Conservation (phyloP, 2,888 invertebrate species). For the Caenorhabditis japonica region DNA sequence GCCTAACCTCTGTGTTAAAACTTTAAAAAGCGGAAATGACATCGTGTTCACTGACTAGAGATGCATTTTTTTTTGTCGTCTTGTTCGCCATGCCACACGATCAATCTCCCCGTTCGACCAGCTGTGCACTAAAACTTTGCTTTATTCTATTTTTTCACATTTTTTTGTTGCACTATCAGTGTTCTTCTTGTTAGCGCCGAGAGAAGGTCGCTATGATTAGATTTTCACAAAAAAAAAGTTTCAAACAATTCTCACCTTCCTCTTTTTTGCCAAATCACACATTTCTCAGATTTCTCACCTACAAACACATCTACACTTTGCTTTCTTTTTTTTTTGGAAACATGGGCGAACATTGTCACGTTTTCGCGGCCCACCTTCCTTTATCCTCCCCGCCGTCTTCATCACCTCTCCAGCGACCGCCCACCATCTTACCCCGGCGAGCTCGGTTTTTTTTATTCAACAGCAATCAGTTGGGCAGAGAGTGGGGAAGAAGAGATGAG, state of each 20-base stretch:
- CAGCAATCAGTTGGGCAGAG: slow-evolving; percentile 37
- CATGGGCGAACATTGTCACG: neutral
- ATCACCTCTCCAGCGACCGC: slow-evolving; percentile 26
- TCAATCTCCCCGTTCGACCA: slow-evolving; percentile 40
- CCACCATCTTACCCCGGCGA: slow-evolving; percentile 32
- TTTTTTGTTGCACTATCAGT: slow-evolving; percentile 1
- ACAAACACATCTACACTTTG: too few relatives aligned
- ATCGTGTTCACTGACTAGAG: slow-evolving; percentile 29
- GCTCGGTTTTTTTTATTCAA: slow-evolving; percentile 38
- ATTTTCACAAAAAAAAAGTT: too few relatives aligned
- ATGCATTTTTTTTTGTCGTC: slow-evolving; percentile 24
- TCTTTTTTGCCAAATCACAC: too few relatives aligned
- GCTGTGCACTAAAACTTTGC: slow-evolving; percentile 41
- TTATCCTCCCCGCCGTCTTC: slow-evolving; percentile 17
- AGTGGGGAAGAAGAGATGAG: slow-evolving; percentile 31
- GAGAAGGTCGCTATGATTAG: too few relatives aligned
- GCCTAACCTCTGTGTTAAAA: too few relatives aligned
- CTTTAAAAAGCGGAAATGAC: too few relatives aligned
- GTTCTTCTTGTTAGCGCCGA: too few relatives aligned
- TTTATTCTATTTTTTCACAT: slow-evolving; percentile 14
- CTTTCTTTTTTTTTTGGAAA: too few relatives aligned
- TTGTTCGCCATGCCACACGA: slow-evolving; percentile 30
- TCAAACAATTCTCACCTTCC: too few relatives aligned
- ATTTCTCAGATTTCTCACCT: neutral
- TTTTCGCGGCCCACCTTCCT: neutral